phyloP scores from a whole-genome alignment of 2,888 invertebrate genomes.

The Cephus pulcher region DNA sequence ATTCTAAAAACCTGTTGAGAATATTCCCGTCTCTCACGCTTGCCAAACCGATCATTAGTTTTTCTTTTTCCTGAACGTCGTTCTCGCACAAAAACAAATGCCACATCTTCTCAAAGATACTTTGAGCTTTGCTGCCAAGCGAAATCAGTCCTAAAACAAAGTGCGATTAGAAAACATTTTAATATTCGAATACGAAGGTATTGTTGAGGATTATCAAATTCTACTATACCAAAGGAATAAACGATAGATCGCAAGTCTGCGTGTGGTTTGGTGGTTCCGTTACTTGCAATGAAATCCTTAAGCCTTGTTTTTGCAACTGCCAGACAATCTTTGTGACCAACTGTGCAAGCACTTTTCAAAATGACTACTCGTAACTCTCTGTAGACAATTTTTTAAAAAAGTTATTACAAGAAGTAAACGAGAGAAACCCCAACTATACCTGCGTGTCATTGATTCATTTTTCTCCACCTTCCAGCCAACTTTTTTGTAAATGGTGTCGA shows the following conservation, averaged over 20 bases:
- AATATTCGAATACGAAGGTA: not conserved
- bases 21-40: constrained; percentile 29
- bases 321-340: constrained; percentile 38
- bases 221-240: constrained; percentile 35
- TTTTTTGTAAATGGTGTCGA: constrained; percentile 18
- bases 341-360: constrained; percentile 37
- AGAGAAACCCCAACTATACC: constrained; percentile 16
- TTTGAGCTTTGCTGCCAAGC: not conserved
- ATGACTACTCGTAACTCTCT: constrained; percentile 40
- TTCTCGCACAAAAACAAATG: constrained; percentile 26
- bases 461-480: constrained; percentile 22
- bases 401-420: not conserved
- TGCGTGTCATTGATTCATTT: not conserved
- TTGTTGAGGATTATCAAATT: not conserved
- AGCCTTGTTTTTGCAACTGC: constrained; percentile 27
- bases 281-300: not conserved
- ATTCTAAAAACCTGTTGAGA: constrained; percentile 26
- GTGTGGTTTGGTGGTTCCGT: constrained; percentile 15
- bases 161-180: not conserved
- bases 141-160: not conserved
- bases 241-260: constrained; percentile 39
- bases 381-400: not conserved
- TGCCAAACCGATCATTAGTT: constrained; percentile 35
- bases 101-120: constrained; percentile 32
- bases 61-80: constrained; percentile 39